These are phyloP conservation scores for Pachypeltis micranthus DNA, from an alignment of 1,140 invertebrate species.

Conservation along the genomic window DNA sequence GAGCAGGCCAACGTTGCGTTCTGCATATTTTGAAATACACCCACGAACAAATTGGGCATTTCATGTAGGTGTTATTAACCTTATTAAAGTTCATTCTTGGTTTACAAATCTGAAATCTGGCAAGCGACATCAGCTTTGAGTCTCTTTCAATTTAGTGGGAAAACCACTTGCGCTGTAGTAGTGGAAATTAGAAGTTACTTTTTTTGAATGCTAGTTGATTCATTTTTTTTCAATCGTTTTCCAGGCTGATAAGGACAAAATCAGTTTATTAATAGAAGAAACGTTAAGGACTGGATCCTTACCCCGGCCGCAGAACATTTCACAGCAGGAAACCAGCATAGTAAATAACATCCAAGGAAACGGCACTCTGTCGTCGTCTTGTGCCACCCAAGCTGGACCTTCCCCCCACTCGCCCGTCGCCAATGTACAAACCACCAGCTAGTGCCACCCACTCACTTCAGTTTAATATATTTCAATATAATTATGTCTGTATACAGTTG, in stretches of 20 bases:
- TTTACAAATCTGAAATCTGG: too few species aligned
- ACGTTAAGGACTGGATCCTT: slow-evolving; percentile 45
- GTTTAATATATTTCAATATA: slow-evolving; percentile 17
- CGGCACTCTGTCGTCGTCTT: slow-evolving; percentile 14
- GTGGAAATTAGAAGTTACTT: too few species aligned
- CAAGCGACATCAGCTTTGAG: too few species aligned
- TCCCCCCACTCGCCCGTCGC: slow-evolving; percentile 28
- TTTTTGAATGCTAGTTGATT: too few species aligned
- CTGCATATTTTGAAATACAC: too few species aligned
- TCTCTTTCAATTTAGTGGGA: too few species aligned
- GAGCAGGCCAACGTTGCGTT: too few species aligned
- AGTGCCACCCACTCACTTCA: slow-evolving; percentile 23
- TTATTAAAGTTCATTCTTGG: too few species aligned
- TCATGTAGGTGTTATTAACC: too few species aligned
- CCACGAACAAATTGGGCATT: too few species aligned
- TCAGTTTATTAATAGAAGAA: slow-evolving; percentile 58
- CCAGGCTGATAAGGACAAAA: slow-evolving; percentile 56
- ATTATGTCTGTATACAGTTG: background rate
- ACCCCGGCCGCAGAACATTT: slow-evolving; percentile 1
- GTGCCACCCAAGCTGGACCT: slow-evolving; percentile 19
- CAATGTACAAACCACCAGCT: slow-evolving; percentile 36
- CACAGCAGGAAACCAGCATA: slow-evolving; percentile 10
- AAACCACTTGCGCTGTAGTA: too few species aligned
- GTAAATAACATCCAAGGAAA: slow-evolving; percentile 20
- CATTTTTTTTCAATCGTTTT: slow-evolving; percentile 26